Conservation (phyloP, 2,888 invertebrate species). For the Uloborus plumipes region DNA sequence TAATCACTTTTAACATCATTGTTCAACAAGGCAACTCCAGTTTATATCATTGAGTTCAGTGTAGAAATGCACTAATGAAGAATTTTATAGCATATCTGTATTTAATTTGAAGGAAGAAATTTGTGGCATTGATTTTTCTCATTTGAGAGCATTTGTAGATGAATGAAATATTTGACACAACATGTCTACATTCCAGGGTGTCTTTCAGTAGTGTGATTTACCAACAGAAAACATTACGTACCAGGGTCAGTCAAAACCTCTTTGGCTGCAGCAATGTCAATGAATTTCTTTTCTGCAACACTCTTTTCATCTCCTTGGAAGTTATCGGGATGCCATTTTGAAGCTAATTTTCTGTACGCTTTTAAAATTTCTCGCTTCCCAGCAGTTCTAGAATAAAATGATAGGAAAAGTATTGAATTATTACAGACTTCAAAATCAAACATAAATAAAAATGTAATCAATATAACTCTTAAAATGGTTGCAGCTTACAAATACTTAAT, state of each 20-base stretch:
- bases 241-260: constrained; percentile 84
- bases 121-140: too few species aligned
- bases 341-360: constrained; percentile 96
- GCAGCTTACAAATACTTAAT: background rate
- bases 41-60: too few species aligned
- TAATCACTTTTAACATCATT: too few species aligned
- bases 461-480: too few species aligned
- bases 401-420: background rate
- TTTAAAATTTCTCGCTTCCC: constrained; percentile 93
- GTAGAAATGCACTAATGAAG: too few species aligned
- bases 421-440: background rate
- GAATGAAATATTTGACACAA: too few species aligned
- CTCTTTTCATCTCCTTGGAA: constrained; percentile 87
- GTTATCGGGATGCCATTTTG: constrained; percentile 99
- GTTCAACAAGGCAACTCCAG: too few species aligned
- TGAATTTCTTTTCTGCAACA: constrained; percentile 95
- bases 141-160: too few species aligned
- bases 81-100: too few species aligned
- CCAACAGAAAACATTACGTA: constrained; percentile 66
- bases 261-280: constrained; percentile 98
- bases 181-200: background rate
- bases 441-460: background rate
- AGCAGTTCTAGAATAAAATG: constrained; percentile 78
- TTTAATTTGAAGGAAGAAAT: too few species aligned
- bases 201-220: constrained; percentile 5